A percentile compares a stretch with the other conserved stretches of the same genome.
phyloP scores from a whole-genome alignment of 2,797 vertebrate genomes.

The Aldrovandia affinis region DNA sequence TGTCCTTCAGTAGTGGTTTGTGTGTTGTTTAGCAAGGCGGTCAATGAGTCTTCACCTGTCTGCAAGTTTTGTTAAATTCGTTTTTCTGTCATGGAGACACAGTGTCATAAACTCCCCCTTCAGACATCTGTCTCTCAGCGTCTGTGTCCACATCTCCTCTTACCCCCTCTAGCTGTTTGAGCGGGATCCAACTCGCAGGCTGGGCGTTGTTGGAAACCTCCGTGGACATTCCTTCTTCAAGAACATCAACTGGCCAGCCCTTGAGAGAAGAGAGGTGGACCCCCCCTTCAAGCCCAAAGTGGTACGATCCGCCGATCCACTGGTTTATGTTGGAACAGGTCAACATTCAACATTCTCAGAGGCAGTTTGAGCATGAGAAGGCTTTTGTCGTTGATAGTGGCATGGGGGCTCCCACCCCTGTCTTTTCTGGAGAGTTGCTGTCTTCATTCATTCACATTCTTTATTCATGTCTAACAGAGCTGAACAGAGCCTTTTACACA shows the following conservation, averaged over 20 bases:
- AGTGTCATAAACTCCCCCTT: not conserved
- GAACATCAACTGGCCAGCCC: constrained; percentile 84
- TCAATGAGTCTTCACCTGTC: not conserved
- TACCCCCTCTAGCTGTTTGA: constrained; percentile 85
- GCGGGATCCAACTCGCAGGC: constrained; percentile 83
- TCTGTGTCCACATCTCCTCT: not conserved
- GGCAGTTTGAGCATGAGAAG: not conserved
- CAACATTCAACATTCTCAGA: not conserved
- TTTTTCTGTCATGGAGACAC: not conserved
- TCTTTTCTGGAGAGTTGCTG: not conserved
- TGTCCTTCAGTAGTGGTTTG: too few relatives aligned
- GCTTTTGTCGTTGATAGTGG: not conserved
- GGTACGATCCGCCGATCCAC: constrained; percentile 70
- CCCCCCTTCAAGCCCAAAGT: constrained; percentile 97
- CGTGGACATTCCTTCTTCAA: constrained; percentile 89
- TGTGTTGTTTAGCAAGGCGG: too few relatives aligned
- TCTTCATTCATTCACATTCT: not conserved
- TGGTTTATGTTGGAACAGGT: not conserved
- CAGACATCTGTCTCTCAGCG: not conserved
- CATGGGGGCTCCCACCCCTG: too few relatives aligned
- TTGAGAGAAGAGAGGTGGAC: constrained; percentile 86
- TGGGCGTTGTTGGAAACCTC: constrained; percentile 89
- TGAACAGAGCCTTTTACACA: not conserved
- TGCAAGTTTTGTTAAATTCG: not conserved
- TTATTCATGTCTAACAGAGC: not conserved